Evolutionary conservation across 2,113 vertebrate species (phyloP), one percentile per base, ranked within the genome.

Genomic region (Saguinus imperator): DNA sequence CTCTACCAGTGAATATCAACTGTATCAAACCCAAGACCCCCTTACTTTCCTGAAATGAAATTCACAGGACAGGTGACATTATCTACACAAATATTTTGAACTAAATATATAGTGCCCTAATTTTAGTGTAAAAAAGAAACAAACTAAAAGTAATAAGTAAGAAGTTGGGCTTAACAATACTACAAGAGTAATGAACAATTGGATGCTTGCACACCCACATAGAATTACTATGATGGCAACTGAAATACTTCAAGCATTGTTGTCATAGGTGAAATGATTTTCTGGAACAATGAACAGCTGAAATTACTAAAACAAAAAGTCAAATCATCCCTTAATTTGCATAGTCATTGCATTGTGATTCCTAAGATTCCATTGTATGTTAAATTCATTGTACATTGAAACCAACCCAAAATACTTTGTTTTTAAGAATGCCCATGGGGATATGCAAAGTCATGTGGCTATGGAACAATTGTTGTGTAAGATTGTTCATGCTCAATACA

Each of bases 51-150:
- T 84, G 16, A 95, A 57, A 52, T 76, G 45, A 89, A 92, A 45
- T 76, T 68, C 76, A 73, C 8, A 68, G 32, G 9, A 73, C 8
- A 68, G 25, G 9, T 61, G 35, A 58, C 27, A 48, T 92, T 95
- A 37, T 50, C 29, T 91, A 29, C 20, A 72, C n/a, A 93, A 43
- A 50, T 89, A 86, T 58, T 89, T 83, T 95, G 16, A 89, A 57
- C 16, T 89, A 94, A 82, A 86, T 95, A 61, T 81, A 40, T 79
- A 79, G 64, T 70, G 9, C 11, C 58, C 21, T 81, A 27, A 66
- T 84, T 89, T 96, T 88, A 94, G 40, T 87, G 14, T 80, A 84
- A 93, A 92, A 89, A 4, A 37, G 3, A 90, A 89, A 86, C 61
- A 72, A 76, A 89, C 52, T 8, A 29, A 64, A 89, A 52, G 9